Evolutionary conservation across 2,113 vertebrate genomes (phyloP).

Genomic region (Crypturellus undulatus): DNA sequence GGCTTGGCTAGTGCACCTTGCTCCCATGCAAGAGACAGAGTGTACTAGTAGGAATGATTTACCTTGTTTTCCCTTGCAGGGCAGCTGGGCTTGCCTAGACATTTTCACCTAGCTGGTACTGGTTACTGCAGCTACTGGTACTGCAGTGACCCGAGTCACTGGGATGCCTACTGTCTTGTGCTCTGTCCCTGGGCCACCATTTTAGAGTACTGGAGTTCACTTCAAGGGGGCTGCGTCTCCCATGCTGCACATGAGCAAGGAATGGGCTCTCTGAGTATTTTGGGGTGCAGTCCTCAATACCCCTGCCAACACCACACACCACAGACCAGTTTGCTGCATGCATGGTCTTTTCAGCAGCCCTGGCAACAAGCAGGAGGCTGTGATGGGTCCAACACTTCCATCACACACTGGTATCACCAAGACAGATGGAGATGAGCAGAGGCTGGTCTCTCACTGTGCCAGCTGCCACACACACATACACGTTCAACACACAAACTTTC

Average conservation of each 20-base stretch:
- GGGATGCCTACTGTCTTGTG: background rate
- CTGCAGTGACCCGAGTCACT: background rate
- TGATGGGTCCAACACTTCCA: background rate
- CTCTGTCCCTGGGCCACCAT: background rate
- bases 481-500: background rate
- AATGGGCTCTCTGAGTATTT: background rate
- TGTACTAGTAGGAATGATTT: background rate
- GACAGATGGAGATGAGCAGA: background rate
- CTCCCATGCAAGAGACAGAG: background rate
- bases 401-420: background rate
- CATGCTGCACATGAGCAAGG: background rate
- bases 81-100: background rate
- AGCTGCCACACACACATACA: background rate
- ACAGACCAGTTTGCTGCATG: accelerated
- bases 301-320: background rate
- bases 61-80: background rate
- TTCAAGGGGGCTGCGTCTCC: background rate
- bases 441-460: background rate
- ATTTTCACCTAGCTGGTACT: background rate
- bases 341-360: background rate
- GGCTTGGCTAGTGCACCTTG: accelerated
- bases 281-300: background rate
- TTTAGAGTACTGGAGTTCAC: background rate
- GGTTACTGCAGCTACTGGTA: background rate
- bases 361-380: background rate